These are phyloP conservation scores for Pomatostomus ruficeps DNA, from an alignment of 2,113 vertebrate species.

Conservation along the genomic window DNA sequence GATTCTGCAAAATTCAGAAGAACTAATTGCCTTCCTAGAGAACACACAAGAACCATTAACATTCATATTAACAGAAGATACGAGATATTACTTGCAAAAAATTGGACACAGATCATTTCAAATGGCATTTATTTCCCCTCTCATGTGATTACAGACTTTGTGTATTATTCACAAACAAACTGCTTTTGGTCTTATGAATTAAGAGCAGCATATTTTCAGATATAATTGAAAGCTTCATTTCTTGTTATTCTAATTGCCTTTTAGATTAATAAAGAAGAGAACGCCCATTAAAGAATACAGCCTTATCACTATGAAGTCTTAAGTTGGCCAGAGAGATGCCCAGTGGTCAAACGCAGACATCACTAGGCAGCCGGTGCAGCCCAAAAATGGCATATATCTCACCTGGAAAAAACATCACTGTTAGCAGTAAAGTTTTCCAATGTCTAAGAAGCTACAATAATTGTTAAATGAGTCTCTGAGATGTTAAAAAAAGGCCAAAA, in stretches of 20 bases:
- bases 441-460: background rate
- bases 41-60: background rate
- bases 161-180: background rate
- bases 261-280: background rate
- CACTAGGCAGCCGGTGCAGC: background rate
- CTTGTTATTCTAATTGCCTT: background rate
- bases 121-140: background rate
- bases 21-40: background rate
- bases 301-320: background rate
- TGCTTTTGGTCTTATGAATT: background rate
- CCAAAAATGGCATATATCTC: accelerated
- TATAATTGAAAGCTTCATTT: background rate
- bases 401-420: background rate
- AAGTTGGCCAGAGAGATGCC: background rate
- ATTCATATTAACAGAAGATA: background rate
- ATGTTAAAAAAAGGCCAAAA: background rate
- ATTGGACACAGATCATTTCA: background rate
- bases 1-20: background rate
- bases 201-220: background rate
- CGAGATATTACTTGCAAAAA: background rate
- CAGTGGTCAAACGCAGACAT: background rate
- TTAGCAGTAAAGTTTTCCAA: background rate
- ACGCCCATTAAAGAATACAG: background rate
- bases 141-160: background rate
- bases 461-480: background rate